A percentile compares a stretch with the other conserved stretches of the same genome.
Evolutionary conservation across 2,113 vertebrate genomes (phyloP).

Genomic region (Ahaetulla prasina): DNA sequence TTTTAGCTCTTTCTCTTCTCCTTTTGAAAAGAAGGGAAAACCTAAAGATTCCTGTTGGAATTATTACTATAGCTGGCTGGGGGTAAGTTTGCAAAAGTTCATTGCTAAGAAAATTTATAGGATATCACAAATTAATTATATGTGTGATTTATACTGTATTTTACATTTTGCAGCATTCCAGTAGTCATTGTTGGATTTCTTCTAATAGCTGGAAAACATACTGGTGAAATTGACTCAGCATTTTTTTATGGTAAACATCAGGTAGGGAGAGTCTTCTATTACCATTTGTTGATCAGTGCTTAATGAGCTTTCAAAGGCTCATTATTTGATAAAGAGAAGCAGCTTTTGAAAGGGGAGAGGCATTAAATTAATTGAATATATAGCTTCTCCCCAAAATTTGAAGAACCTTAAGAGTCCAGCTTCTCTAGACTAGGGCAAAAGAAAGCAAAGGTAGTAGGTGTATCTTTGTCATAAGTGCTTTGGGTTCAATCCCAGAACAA

Average conservation of each 20-base stretch:
- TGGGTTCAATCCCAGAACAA: not conserved
- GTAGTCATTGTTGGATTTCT: conserved; percentile 77
- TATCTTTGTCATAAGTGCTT: not conserved
- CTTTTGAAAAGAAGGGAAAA: conserved; percentile 78
- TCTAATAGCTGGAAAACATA: conserved; percentile 78
- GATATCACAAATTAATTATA: not conserved
- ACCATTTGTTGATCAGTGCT: not conserved
- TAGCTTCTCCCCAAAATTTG: not conserved
- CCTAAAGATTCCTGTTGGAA: conserved; percentile 73
- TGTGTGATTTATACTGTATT: conserved; percentile 3
- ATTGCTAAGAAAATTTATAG: not conserved
- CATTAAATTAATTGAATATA: not conserved
- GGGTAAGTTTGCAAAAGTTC: conserved; percentile 77
- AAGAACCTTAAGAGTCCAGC: not conserved
- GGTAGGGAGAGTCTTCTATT: conserved; percentile 65
- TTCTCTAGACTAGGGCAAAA: not conserved
- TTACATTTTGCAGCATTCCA: conserved; percentile 76
- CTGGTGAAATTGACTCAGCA: conserved; percentile 77
- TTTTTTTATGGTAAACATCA: conserved; percentile 91
- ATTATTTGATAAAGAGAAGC: not conserved
- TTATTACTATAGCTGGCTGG: conserved; percentile 85
- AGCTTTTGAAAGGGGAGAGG: not conserved
- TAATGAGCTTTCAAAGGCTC: not conserved
- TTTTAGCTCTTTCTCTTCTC: conserved; percentile 87
- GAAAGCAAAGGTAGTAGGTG: not conserved